Conservation (phyloP, 2,797 vertebrate genomes). For the Zenarchopterus dispar region DNA sequence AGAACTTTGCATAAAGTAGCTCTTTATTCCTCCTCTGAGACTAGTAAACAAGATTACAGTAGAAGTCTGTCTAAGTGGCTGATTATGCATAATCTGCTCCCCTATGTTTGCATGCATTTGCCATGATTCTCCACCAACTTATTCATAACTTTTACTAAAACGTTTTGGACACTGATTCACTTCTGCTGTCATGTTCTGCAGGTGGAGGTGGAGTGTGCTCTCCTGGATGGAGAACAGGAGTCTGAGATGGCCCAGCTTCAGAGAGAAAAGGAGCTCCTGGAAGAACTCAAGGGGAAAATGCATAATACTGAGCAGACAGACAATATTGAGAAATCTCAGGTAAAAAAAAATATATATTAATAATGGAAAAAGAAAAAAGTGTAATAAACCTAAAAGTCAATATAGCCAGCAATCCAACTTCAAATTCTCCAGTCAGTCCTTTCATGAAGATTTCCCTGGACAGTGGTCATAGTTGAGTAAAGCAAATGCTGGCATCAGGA, state of each 20-base stretch:
- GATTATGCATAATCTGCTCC: too few relatives aligned
- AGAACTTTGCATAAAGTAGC: too few relatives aligned
- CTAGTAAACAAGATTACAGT: too few relatives aligned
- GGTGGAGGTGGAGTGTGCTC: slow-evolving; percentile 95
- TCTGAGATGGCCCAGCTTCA: slow-evolving; percentile 90
- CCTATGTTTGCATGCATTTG: too few relatives aligned
- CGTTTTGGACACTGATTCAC: too few relatives aligned
- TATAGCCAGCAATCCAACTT: too few relatives aligned
- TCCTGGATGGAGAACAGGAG: slow-evolving; percentile 94
- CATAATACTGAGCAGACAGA: slow-evolving; percentile 85
- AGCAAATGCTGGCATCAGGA: neutral
- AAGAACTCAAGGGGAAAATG: slow-evolving; percentile 91
- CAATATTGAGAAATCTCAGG: slow-evolving; percentile 87
- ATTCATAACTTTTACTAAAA: too few relatives aligned
- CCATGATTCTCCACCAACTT: too few relatives aligned
- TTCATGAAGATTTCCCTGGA: neutral
- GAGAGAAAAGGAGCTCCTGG: slow-evolving; percentile 91
- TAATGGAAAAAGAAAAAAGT: too few relatives aligned
- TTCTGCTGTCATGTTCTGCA: slow-evolving; percentile 62
- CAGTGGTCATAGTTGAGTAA: neutral
- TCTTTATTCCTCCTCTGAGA: too few relatives aligned
- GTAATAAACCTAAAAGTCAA: neutral
- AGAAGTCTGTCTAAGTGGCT: too few relatives aligned
- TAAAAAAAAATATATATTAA: slow-evolving; percentile 70
- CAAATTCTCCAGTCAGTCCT: neutral